A percentile compares a stretch with the other conserved stretches of the same genome.
Conservation (phyloP, 2,797 vertebrate species). For the Synanceia verrucosa region DNA sequence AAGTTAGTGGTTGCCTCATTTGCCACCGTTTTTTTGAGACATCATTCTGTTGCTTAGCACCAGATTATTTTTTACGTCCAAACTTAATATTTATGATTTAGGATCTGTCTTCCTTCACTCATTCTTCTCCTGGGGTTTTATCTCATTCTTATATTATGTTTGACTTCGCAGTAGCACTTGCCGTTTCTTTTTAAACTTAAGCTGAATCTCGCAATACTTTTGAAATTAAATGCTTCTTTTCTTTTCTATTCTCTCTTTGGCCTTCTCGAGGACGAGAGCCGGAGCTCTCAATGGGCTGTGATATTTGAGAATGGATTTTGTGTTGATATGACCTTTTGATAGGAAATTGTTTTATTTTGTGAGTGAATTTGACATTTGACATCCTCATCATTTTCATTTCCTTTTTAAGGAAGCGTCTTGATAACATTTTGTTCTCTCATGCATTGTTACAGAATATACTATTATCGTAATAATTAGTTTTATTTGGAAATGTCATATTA, state of each 20-base stretch:
- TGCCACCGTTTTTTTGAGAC: background rate
- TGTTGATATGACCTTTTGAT: slow-evolving; percentile 68
- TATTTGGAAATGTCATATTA: slow-evolving; percentile 3
- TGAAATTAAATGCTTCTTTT: slow-evolving; percentile 29
- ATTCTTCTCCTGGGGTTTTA: slow-evolving; percentile 6
- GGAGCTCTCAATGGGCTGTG: slow-evolving; percentile 31
- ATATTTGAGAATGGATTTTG: slow-evolving; percentile 61
- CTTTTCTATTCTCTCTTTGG: slow-evolving; percentile 20
- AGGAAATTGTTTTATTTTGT: slow-evolving; percentile 37
- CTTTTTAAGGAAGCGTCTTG: slow-evolving; percentile 4
- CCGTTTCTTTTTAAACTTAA: background rate
- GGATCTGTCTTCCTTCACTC: slow-evolving; percentile 26
- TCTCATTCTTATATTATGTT: slow-evolving; percentile 17
- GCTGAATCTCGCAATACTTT: slow-evolving; percentile 18
- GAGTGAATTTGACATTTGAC: slow-evolving; percentile 60
- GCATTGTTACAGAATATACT: background rate
- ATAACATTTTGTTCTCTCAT: background rate
- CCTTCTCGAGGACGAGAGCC: background rate
- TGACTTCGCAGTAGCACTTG: background rate
- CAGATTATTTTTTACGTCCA: slow-evolving; percentile 9
- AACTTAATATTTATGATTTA: slow-evolving; percentile 43
- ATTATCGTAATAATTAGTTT: background rate
- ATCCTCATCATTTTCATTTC: slow-evolving; percentile 38
- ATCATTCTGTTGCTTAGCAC: background rate
- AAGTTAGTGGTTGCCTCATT: background rate